Base-by-base conservation (phyloP, 2,797 vertebrate species). In the Sphaeramia orbicularis region DNA sequence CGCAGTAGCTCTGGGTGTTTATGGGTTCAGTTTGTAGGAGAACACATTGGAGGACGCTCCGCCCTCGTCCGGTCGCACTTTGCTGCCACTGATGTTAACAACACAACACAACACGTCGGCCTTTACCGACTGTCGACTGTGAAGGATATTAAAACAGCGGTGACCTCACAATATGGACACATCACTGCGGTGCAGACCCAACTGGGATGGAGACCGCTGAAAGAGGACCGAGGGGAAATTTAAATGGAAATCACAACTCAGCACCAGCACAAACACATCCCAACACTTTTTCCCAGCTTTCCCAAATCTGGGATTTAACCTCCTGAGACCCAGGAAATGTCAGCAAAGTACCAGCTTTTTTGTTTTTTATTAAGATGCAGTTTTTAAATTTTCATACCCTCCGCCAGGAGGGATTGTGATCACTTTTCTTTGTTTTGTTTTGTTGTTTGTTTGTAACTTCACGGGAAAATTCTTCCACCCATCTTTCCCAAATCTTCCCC, bases 141-240 rank as follows among this genome's bases (percentile, higher is more conserved):
- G 59, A 61, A 67, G 41, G 64, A 71, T 61, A 71, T 76, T 86
- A 76, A 76, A 75, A 71, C 65, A 67, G 36, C 73, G 4, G 48
- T 64, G 84, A 85, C 73, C 82, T 83, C 78, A 35, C 59, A 59
- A 47, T n/a, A 74, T 37, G 47, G 71, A 62, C 40, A 44, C 61
- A 58, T 62, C 68, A 75, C 48, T 62, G 24, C 52, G 14, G 36
- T 6, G 19, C 18, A 67, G 48, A 43, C 52, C 71, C 75, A 65
- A 47, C 41, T 27, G 80, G 70, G 80, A 72, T 61, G 3, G 54
- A 13, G 3, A 63, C 65, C 52, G 73, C 65, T 62, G 64, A 38
- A 63, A 76, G 74, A 78, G 57, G 57, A 54, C 74, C 73, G 60
- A 62, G 64, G 84, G 78, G 82, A 86, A 82, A 89, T 85, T 70